These are phyloP conservation scores for Thamnaconus septentrionalis DNA, from an alignment of 2,113 vertebrate genomes.

Conservation along the genomic window DNA sequence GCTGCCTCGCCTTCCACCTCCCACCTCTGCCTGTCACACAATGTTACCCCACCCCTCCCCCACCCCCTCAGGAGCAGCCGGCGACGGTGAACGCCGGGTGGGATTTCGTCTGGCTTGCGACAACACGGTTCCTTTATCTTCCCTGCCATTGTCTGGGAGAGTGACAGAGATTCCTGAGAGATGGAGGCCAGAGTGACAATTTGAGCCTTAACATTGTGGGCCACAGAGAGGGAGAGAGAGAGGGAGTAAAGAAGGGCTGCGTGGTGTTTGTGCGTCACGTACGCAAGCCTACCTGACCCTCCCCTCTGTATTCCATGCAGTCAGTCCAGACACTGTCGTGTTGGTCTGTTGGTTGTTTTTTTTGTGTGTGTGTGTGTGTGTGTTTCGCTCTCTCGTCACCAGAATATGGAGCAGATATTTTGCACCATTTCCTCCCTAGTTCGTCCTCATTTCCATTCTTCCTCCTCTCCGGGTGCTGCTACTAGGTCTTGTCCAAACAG, in stretches of 20 bases:
- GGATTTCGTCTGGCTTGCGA: conserved; percentile 32
- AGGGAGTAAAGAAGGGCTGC: neutral
- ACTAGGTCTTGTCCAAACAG: conserved; percentile 30
- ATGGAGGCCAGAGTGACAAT: conserved; percentile 29
- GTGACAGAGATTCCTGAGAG: conserved; percentile 49
- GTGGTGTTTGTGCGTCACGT: conserved; percentile 11
- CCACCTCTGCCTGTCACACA: conserved; percentile 42
- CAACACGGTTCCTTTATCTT: conserved; percentile 52
- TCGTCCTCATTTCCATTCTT: conserved; percentile 12
- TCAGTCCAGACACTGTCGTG: conserved; percentile 2
- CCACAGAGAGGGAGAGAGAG: neutral
- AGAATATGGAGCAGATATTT: conserved; percentile 17
- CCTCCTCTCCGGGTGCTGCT: conserved; percentile 30
- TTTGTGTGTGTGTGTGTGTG: too few species aligned
- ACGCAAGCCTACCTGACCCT: neutral
- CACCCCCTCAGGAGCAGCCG: conserved; percentile 32
- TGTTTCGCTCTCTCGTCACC: conserved; percentile 19
- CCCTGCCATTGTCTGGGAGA: conserved; percentile 46
- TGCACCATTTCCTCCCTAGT: conserved; percentile 1
- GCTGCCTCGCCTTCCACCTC: conserved; percentile 25
- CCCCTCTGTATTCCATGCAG: conserved; percentile 18
- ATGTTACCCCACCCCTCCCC: neutral
- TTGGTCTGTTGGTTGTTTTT: neutral
- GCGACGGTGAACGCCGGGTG: conserved; percentile 36
- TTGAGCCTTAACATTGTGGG: conserved; percentile 37